Conservation (phyloP, 2,888 invertebrate species). For the Agonopterix arenella region DNA sequence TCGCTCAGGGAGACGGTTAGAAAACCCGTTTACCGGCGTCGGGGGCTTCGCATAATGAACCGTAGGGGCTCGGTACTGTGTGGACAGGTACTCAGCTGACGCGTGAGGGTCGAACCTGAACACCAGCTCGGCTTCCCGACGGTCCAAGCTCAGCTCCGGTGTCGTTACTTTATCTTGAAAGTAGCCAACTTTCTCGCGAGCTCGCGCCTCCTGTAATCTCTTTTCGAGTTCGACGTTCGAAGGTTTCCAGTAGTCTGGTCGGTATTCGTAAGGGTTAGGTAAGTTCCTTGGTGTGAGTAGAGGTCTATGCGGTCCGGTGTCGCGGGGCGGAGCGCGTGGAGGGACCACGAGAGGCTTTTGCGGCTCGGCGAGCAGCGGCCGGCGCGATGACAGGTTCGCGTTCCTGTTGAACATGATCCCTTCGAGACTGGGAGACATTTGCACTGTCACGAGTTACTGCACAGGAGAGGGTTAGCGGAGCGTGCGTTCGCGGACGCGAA, state of each 20-base stretch:
- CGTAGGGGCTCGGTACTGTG: slow-evolving; percentile 58
- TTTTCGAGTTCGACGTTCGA: slow-evolving; percentile 69
- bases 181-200: slow-evolving; percentile 67
- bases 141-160: slow-evolving; percentile 62
- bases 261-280: slow-evolving; percentile 48
- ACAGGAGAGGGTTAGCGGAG: slow-evolving; percentile 38
- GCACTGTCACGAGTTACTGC: slow-evolving; percentile 57
- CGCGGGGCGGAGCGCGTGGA: slow-evolving; percentile 65
- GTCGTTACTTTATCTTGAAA: slow-evolving; percentile 66
- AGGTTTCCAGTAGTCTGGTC: slow-evolving; percentile 65
- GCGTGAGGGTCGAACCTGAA: slow-evolving; percentile 68
- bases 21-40: slow-evolving; percentile 62
- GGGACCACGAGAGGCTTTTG: slow-evolving; percentile 64
- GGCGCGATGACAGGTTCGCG: slow-evolving; percentile 66
- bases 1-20: slow-evolving; percentile 58
- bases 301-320: slow-evolving; percentile 52
- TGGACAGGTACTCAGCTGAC: slow-evolving; percentile 61
- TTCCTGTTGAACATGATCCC: slow-evolving; percentile 73
- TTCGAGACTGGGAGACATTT: slow-evolving; percentile 72
- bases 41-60: slow-evolving; percentile 66
- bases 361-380: slow-evolving; percentile 69
- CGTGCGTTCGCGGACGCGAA: slow-evolving; percentile 60
- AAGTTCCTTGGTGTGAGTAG: slow-evolving; percentile 40
- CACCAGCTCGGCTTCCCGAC: slow-evolving; percentile 65
- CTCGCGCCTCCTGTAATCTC: slow-evolving; percentile 57